Base-by-base conservation (phyloP, 2,113 vertebrate species). In the Protobothrops flavoviridis region DNA sequence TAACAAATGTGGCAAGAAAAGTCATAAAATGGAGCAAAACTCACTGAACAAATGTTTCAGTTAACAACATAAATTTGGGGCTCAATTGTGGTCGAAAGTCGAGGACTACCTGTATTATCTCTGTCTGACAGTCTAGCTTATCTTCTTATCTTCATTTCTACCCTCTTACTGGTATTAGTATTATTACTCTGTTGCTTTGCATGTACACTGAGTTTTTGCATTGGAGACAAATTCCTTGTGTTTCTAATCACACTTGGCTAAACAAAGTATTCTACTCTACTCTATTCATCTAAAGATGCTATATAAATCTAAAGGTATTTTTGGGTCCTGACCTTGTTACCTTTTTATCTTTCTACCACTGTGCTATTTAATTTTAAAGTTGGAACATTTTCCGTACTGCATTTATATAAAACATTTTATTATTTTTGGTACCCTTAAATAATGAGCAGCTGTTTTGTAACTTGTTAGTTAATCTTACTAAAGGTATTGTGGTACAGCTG, bases 281-380 rank as follows among this genome's bases (percentile, higher is more conserved):
- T n/a, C 64, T 69, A n/a, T 69, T 69, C 61, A n/a, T 69, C 57
- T 88, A 87, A 93, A 81, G 92, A 53, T 48, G 55, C 93, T 81
- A 89, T 85, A 93, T 92, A 90, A 52, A 93, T 90, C 91, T 86
- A 88, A 69, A n/a, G 91, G 6, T 45, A 85, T 94, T 87, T 23
- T 91, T 21, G 57, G 52, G 21, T 88, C 48, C 9, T 87, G 91
- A 91, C 3, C 23, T 91, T 91, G 91, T 1, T 39, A 48, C 45
- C 48, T 23, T 96, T 90, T 56, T 39, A 45, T 85, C 26, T 92
- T 95, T 39, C 50, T 69, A 45, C 90, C 53, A 93, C 33, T 29
- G 96, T 96, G 96, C 89, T 93, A 93, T 91, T 95, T 95, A 95
- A 96, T 96, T 95, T 96, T 91, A 94, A 95, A 86, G 90, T 95